Evolutionary conservation across 2,797 vertebrate genomes (phyloP).

Genomic region (Microctenopoma stevenorrisi): DNA sequence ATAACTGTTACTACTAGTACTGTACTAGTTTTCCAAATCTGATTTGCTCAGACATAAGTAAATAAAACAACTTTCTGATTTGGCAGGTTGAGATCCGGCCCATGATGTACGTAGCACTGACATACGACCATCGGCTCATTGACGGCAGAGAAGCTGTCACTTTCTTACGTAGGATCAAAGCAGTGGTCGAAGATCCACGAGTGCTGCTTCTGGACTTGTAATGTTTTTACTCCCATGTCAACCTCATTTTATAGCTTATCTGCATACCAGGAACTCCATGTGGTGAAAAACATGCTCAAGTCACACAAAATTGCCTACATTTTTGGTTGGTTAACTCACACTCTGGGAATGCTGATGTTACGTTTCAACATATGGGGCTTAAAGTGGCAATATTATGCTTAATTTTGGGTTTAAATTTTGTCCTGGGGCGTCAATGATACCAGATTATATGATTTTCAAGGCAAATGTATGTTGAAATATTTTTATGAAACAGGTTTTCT

Average conservation of each 20-base stretch:
- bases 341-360: not conserved
- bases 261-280: conserved; percentile 27
- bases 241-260: conserved; percentile 11
- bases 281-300: conserved; percentile 29
- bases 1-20: too few species aligned
- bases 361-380: conserved; percentile 9
- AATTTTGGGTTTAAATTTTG: too few species aligned
- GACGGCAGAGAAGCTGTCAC: conserved; percentile 95
- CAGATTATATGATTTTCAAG: too few species aligned
- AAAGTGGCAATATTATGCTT: not conserved
- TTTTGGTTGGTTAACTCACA: not conserved
- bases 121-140: conserved; percentile 93
- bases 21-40: not conserved
- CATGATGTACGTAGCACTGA: conserved; percentile 96
- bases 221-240: conserved; percentile 48
- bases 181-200: conserved; percentile 93
- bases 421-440: too few species aligned
- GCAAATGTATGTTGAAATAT: too few species aligned
- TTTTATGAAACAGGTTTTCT: too few species aligned
- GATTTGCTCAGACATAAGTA: not conserved
- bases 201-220: conserved; percentile 93
- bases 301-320: not conserved
- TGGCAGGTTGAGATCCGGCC: conserved; percentile 91
- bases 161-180: conserved; percentile 95
- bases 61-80: not conserved